Conservation (phyloP, 2,797 vertebrate species). For the Catostomus latipinnis region DNA sequence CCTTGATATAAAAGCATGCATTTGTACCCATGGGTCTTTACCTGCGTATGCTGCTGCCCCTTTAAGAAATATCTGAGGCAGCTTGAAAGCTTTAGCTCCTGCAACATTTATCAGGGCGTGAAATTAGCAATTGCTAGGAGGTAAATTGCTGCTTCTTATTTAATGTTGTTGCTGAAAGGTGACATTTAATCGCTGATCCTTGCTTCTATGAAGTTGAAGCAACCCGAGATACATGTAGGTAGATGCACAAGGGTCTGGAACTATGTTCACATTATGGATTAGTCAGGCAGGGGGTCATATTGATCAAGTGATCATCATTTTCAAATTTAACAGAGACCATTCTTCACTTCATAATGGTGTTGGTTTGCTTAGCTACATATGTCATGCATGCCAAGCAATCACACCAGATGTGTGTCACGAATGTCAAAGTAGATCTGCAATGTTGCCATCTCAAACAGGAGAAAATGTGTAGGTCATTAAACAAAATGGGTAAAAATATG, state of each 20-base stretch:
- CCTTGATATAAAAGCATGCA: conserved; percentile 57
- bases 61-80: conserved; percentile 67
- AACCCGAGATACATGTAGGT: conserved; percentile 57
- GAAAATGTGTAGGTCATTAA: conserved; percentile 35
- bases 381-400: conserved; percentile 56
- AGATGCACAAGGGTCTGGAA: conserved; percentile 52
- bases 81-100: conserved; percentile 68
- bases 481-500: not conserved
- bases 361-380: conserved; percentile 49
- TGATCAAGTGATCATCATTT: conserved; percentile 64
- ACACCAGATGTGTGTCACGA: conserved; percentile 41
- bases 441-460: not conserved
- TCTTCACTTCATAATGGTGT: conserved; percentile 57
- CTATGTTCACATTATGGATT: conserved; percentile 62
- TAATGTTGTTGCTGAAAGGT: conserved; percentile 73
- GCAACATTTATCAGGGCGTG: conserved; percentile 75
- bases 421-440: conserved; percentile 44
- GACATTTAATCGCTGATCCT: conserved; percentile 73
- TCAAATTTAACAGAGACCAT: conserved; percentile 62
- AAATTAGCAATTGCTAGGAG: conserved; percentile 75
- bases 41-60: conserved; percentile 54
- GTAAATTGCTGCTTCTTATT: conserved; percentile 74
- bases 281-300: conserved; percentile 59
- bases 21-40: conserved; percentile 33
- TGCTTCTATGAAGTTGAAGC: conserved; percentile 67